A percentile compares a stretch with the other conserved stretches of the same genome.
Evolutionary conservation across 2,113 vertebrate species (phyloP).

Genomic region (Rhodinocichla rosea): DNA sequence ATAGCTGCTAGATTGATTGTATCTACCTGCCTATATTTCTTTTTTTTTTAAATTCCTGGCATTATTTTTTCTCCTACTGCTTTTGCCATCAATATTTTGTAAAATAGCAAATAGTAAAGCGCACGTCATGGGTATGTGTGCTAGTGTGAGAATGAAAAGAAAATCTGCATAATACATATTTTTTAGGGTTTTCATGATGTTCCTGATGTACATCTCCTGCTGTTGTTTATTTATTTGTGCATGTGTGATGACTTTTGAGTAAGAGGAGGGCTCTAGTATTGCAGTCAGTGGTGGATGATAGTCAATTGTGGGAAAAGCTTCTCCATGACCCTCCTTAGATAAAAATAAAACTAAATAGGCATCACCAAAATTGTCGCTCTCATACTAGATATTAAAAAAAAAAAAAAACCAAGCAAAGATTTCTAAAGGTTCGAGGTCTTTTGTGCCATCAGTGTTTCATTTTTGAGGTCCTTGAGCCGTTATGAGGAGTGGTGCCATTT

Average conservation of each 20-base stretch:
- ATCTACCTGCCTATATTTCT: conserved; percentile 58
- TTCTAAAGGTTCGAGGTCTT: neutral
- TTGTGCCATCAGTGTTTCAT: neutral
- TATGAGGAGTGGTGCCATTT: conserved; percentile 29
- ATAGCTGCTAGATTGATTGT: conserved; percentile 67
- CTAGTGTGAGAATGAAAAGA: neutral
- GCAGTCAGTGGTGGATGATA: neutral
- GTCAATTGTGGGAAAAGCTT: neutral
- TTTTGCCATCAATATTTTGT: conserved; percentile 46
- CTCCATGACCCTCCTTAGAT: neutral
- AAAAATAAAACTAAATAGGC: conserved; percentile 29
- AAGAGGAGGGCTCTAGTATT: neutral
- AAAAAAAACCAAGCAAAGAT: neutral
- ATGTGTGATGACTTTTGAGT: neutral
- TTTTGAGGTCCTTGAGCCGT: neutral
- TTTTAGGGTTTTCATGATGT: conserved; percentile 1
- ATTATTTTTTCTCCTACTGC: conserved; percentile 29
- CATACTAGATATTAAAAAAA: neutral
- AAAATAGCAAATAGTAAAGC: conserved; percentile 10
- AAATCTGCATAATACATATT: neutral
- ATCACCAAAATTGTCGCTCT: conserved; percentile 13
- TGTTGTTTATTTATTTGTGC: neutral
- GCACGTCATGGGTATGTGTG: neutral
- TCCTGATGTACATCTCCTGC: neutral
- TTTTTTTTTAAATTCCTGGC: neutral